A percentile compares a stretch with the other conserved stretches of the same genome.
Conservation (phyloP, 2,113 vertebrate genomes). For the Cephalopterus ornatus region DNA sequence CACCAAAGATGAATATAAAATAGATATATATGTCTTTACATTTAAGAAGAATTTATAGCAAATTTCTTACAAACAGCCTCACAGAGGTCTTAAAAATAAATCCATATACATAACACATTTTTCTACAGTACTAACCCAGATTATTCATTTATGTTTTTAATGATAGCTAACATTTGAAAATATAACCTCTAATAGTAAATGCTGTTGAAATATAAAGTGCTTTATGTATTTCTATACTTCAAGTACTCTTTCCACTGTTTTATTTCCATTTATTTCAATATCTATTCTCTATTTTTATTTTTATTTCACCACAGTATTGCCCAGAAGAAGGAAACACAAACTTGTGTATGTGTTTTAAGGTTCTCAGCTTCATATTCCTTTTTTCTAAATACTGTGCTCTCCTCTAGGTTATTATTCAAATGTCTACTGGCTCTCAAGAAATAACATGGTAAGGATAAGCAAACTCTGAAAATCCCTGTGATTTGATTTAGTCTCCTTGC, state of each 20-base stretch:
- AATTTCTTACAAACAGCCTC: conserved; percentile 13
- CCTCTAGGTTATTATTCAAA: conserved; percentile 15
- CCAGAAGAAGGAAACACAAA: conserved; percentile 12
- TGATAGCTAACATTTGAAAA: conserved; percentile 23
- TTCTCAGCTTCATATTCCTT: conserved; percentile 12
- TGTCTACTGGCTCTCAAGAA: neutral
- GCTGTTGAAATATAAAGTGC: conserved; percentile 6
- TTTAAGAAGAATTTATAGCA: neutral
- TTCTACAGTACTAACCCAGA: conserved; percentile 4
- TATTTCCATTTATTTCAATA: conserved; percentile 25
- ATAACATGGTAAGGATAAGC: conserved; percentile 35
- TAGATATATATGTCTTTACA: neutral
- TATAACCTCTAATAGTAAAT: neutral
- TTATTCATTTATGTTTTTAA: conserved; percentile 43
- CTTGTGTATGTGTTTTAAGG: neutral
- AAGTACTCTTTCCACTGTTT: neutral
- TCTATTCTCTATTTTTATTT: neutral
- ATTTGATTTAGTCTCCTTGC: conserved; percentile 36
- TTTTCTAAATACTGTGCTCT: conserved; percentile 27
- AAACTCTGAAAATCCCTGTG: conserved; percentile 49
- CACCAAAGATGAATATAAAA: conserved; percentile 23
- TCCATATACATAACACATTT: conserved; percentile 12
- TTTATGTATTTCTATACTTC: neutral
- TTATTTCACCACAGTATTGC: neutral
- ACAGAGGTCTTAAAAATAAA: conserved; percentile 14